Evolutionary conservation across 2,888 invertebrate species (phyloP), one percentile per base, ranked within the genome.

Genomic region (Penaeus monodon): DNA sequence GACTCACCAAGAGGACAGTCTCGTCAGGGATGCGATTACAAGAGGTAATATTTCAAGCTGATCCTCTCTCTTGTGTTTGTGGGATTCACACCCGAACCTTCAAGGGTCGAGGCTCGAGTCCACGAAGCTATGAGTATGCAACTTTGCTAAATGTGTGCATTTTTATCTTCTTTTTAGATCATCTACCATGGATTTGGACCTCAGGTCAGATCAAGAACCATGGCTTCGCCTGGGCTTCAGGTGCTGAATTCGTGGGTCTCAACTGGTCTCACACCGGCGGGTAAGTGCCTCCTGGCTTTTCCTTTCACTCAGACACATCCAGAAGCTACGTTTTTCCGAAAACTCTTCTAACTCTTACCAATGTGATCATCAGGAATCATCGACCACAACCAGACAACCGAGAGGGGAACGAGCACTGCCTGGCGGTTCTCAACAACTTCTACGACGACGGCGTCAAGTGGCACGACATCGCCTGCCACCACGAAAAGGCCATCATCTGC

Each of bases 381-480:
- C 29, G n/a, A 17, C 81, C 88, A 33, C 90, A 90, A 81, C 90
- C 90, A 7, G 90, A 90, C 88, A 90, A 90, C 89, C 66, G 88
- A 33, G 90, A 90, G 78, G 95, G 95, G 88, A 97, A 97, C 90
- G 97, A 97, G 92, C 96, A 97, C 68, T 97, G 97, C 91, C 93
- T 97, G 91, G 96, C 96, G 85, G 94, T 97, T 89, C 94, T 97
- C 90, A 97, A 97, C 94, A 97, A 97, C 93, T 97, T 97, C 12
- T 97, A 97, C 94, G 96, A 96, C 92, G 97, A 97, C 92, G 97
- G 97, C 90, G 97, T 97, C 92, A 96, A 96, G 91, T 97, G 97
- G 97, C 97, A 97, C 93, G 97, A 97, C 93, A 97, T 97, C 83
- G 97, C 97, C 90, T 97, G 97, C 93, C 97, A 97, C 93, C 97